Evolutionary conservation across 2,888 invertebrate genomes (phyloP), one percentile per base, ranked within the genome.

Genomic region (Cephus sareptanus): DNA sequence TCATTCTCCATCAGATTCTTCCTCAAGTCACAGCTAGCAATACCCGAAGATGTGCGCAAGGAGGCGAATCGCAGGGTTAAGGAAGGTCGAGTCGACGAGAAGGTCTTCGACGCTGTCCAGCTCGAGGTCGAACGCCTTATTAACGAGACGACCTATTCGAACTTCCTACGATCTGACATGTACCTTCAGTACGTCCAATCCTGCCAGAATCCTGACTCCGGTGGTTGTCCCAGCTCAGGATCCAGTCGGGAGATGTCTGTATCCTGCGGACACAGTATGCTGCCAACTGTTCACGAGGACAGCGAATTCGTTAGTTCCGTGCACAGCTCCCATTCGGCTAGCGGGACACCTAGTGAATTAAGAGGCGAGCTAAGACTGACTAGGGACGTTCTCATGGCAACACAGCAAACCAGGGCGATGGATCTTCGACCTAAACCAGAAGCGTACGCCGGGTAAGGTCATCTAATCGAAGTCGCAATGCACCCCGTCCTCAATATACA

Each of bases 141-240:
- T 91, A 96, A 96, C 83, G 95, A 96, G 90, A 96, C 97, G 80
- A 96, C 97, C 81, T 98, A 98, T 93, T 97, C 96, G 79, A 96
- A 97, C 92, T 99, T 99, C 93, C 94, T 99, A 83, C 96, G 96
- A 86, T 98, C 98, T 86, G 98, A 98, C 88, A 94, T 97, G 92
- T 98, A 98, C 93, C 95, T 98, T 89, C 94, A 95, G 90, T 96
- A 96, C 92, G 95, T 97, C 92, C 94, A 96, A 93, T 93, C 95
- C 92, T 92, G 94, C 93, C 93, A 95, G 92, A 84, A 92, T 87
- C 87, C 89, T 33, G 89, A 87, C 79, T 88, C 88, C 75, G 90
- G 87, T 75, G 91, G 89, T 75, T 89, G 88, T 79, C 87, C 90
- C 68, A 90, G 90, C 80, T 78, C 75, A 34, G 86, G 88, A 73